Percentiles rank a stretch among this genome's conserved stretches.
Evolutionary conservation across 2,113 vertebrate genomes (phyloP).

Genomic region (Octodon degus): DNA sequence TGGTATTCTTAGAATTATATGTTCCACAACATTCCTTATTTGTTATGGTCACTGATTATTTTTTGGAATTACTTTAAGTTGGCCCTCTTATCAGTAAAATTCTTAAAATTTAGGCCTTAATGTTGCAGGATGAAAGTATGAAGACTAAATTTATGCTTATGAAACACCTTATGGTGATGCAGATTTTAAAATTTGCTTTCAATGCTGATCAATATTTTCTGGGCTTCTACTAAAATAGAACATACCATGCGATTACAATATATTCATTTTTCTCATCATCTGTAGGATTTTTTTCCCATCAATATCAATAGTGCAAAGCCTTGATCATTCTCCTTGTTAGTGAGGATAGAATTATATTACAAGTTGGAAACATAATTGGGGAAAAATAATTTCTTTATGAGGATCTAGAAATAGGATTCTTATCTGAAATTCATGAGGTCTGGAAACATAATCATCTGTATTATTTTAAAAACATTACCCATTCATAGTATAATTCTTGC

Average conservation of each 20-base stretch:
- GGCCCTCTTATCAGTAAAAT: background rate
- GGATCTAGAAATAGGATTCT: slow-evolving; percentile 51
- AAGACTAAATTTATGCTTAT: background rate
- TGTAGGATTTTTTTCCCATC: background rate
- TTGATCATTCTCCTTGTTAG: background rate
- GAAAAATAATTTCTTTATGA: background rate
- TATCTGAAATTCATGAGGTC: slow-evolving; percentile 19
- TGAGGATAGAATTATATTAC: background rate
- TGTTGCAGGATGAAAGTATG: background rate
- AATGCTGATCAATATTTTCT: background rate
- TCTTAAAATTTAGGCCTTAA: slow-evolving; percentile 23
- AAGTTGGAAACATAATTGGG: background rate
- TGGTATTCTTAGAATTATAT: background rate
- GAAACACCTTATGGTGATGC: background rate
- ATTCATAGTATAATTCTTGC: slow-evolving; percentile 9
- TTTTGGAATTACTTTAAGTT: background rate
- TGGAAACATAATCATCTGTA: background rate
- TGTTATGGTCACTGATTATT: background rate
- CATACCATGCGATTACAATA: background rate
- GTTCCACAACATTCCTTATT: background rate
- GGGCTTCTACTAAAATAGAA: background rate
- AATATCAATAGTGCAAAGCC: background rate
- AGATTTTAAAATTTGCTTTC: slow-evolving; percentile 37
- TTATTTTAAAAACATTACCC: slow-evolving; percentile 47
- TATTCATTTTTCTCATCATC: background rate